Evolutionary conservation across 2,113 vertebrate genomes (phyloP), one percentile per base, ranked within the genome.

Genomic region (Periophthalmus modestus): DNA sequence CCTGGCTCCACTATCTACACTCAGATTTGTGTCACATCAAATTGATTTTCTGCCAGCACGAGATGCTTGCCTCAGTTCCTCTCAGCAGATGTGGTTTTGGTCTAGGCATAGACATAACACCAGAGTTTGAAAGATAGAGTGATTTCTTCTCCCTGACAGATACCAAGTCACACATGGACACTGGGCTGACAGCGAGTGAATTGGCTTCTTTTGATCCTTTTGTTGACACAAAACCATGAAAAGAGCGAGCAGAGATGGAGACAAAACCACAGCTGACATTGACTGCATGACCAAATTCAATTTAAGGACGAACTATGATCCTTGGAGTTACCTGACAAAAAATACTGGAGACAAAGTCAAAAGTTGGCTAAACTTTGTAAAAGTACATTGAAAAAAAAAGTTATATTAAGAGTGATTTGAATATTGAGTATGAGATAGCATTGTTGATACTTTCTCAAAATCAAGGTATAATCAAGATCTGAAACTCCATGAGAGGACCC

Each of bases 241-340:
- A 81, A 88, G 39, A 74, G 82, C 72, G 83, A 70, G 68, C 76
- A 78, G 79, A 82, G 88, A 87, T 52, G 74, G 81, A 84, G 75
- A 28, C 68, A 82, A 73, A 79, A 52, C 69, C 70, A 71, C 52
- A 63, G 57, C 13, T 7, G 12, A 73, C 61, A 43, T n/a, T 65
- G 18, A 36, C 59, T 34, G 28, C 28, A 62, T 9, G 23, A 62
- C 59, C 28, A 9, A 18, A 18, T 16, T 34, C 14, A 34, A 33
- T 24, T 18, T 28, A 18, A 34, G 14, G 15, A 16, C 14, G 9
- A 34, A 33, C 14, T 28, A 2, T 34, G 15, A 34, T 15, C 15
- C 24, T 4, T 59, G 12, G 21, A 58, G 47, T 48, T 46, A 79
- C 72, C 54, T 80, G 63, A 46, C 13, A 68, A 74, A 85, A 6